Evolutionary conservation across 1,140 invertebrate genomes (phyloP), one percentile per base, ranked within the genome.

Genomic region (Drosophila nebulosa): DNA sequence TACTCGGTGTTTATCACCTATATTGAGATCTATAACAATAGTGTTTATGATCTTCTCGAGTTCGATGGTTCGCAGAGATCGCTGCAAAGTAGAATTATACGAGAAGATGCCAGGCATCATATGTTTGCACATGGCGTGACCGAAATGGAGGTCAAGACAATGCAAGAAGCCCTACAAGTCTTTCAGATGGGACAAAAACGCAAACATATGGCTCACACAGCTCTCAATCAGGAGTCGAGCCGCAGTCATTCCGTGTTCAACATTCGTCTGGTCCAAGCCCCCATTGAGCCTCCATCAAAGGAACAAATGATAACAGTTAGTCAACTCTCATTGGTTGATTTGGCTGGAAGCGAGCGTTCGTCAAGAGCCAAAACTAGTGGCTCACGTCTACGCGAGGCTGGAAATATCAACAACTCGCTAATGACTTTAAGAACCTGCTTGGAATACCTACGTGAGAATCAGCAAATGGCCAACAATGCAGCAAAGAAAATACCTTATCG

Each of bases 11-110:
- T 99, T 93, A 94, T 99, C 4, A 98, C 97, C 4, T 99, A 98
- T 90, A 94, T 99, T 64, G 98, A 99, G 92, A 97, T 99, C 86
- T 99, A 99, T 92, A 99, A 99, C 90, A 99, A 99, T 83, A 96
- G 95, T 91, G 97, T 99, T 4, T 99, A 97, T 92, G 99, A 99
- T 94, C 93, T 99, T n/a, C 92, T 99, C 4, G 98, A 99, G 90
- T 32, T 72, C 78, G 30, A 32, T 2, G 78, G 77, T 22, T 69
- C 78, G 64, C 90, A 91, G 30, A 91, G 85, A 92, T 92, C 93
- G n/a, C 86, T 94, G 64, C 86, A 91, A 78, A 85, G 88, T 57
- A 91, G 91, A 73, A 91, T 91, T 57, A 96, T 98, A 30, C 93
- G 97, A 62, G 97, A 98, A 91, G 97, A 98, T 92, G 77, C 78